Conservation (phyloP, 30 jellyfish, hydroid and myxozoan genomes). For the Cassiopea xamachana region DNA sequence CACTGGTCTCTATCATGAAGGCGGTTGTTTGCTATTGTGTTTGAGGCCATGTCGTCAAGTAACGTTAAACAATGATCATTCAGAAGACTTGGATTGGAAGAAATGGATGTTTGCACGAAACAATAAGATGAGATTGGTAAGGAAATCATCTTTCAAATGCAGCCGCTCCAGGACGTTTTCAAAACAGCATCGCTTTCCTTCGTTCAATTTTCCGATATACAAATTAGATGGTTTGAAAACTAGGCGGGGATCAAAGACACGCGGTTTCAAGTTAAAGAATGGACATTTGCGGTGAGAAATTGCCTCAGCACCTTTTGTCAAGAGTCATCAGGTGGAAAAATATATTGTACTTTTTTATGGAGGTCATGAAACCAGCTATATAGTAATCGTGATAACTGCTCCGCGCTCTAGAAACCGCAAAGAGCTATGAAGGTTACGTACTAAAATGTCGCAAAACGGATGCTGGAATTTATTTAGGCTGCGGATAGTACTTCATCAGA, state of each 20-base stretch:
- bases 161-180: too few species aligned
- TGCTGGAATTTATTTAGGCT: constrained; percentile 32
- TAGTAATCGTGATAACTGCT: background rate
- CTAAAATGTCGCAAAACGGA: background rate
- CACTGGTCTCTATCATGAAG: too few species aligned
- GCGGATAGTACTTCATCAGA: constrained; percentile 9
- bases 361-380: background rate
- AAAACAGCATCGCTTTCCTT: too few species aligned
- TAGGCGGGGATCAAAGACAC: background rate
- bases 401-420: background rate
- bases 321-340: background rate
- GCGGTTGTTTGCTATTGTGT: too few species aligned
- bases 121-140: too few species aligned
- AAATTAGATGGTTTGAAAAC: too few species aligned
- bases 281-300: background rate
- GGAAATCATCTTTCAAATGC: too few species aligned
- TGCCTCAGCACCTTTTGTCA: background rate
- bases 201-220: too few species aligned
- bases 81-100: too few species aligned
- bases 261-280: background rate
- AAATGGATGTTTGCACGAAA: too few species aligned
- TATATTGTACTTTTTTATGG: background rate
- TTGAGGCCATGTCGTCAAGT: too few species aligned
- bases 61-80: too few species aligned
- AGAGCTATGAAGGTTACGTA: background rate